phyloP scores from a whole-genome alignment of 2,113 vertebrate species.

The Myiagra hebetior region DNA sequence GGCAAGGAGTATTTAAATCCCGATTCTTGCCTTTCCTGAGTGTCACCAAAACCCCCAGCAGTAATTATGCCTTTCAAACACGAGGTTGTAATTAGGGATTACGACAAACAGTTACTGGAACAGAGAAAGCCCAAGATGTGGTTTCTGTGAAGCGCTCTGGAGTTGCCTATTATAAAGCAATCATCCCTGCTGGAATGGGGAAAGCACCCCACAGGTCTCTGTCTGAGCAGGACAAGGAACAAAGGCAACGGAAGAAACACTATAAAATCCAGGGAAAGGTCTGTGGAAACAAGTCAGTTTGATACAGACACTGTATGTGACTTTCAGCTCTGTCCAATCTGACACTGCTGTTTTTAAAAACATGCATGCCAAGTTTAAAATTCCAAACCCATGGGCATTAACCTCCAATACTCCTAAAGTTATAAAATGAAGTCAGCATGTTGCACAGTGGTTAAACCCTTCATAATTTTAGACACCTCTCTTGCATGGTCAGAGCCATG shows the following conservation, averaged over 20 bases:
- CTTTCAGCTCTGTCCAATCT: not conserved
- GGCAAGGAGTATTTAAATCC: not conserved
- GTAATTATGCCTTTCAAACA: not conserved
- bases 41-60: conserved; percentile 4
- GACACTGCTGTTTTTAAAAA: not conserved
- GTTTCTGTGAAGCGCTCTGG: not conserved
- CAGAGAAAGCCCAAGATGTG: not conserved
- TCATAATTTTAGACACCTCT: not conserved
- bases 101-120: not conserved
- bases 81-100: conserved; percentile 14
- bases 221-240: not conserved
- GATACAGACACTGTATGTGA: not conserved
- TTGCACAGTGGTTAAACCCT: not conserved
- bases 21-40: not conserved
- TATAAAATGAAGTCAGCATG: not conserved
- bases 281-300: not conserved
- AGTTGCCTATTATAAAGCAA: not conserved
- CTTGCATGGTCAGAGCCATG: not conserved
- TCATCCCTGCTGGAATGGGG: not conserved
- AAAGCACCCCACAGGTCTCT: not conserved
- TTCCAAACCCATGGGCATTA: not conserved
- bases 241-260: not conserved
- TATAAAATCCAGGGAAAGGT: not conserved
- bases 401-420: not conserved
- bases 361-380: not conserved